Conservation (phyloP, 2,888 invertebrate genomes). For the Heliconius erato region DNA sequence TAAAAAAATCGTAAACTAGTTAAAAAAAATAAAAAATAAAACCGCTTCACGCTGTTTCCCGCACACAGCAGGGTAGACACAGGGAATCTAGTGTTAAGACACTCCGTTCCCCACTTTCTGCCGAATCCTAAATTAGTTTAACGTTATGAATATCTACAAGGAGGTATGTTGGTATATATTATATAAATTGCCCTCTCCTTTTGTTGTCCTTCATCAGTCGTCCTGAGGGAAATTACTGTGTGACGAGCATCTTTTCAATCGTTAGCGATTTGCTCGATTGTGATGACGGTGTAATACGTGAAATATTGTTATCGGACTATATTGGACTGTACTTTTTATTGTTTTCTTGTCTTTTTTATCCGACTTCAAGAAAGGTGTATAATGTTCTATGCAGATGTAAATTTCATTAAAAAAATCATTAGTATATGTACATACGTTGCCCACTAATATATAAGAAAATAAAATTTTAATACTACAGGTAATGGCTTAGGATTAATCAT, state of each 20-base stretch:
- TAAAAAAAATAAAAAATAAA: too few species aligned
- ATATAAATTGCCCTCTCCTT: not conserved
- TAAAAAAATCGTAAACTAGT: not conserved
- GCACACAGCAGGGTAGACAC: too few species aligned
- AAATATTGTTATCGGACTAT: conserved; percentile 2
- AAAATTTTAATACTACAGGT: not conserved
- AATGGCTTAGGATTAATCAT: too few species aligned
- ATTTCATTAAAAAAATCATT: too few species aligned
- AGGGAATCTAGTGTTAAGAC: too few species aligned
- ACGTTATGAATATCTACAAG: not conserved
- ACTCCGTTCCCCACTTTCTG: too few species aligned
- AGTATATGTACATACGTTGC: not conserved
- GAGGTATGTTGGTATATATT: not conserved
- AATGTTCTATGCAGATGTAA: not conserved
- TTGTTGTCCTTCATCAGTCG: conserved; percentile 27
- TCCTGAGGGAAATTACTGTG: conserved; percentile 45
- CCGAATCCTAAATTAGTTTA: not conserved
- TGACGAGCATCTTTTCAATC: conserved; percentile 35
- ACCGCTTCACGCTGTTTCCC: too few species aligned
- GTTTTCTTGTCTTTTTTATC: not conserved
- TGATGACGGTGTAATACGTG: conserved; percentile 24
- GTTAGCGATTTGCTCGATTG: conserved; percentile 28
- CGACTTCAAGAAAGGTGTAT: too few species aligned
- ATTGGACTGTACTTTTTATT: not conserved
- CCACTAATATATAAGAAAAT: not conserved